A percentile compares a stretch with the other conserved stretches of the same genome.
phyloP scores from a whole-genome alignment of 2,113 vertebrate species.

The Hypanus sabinus region DNA sequence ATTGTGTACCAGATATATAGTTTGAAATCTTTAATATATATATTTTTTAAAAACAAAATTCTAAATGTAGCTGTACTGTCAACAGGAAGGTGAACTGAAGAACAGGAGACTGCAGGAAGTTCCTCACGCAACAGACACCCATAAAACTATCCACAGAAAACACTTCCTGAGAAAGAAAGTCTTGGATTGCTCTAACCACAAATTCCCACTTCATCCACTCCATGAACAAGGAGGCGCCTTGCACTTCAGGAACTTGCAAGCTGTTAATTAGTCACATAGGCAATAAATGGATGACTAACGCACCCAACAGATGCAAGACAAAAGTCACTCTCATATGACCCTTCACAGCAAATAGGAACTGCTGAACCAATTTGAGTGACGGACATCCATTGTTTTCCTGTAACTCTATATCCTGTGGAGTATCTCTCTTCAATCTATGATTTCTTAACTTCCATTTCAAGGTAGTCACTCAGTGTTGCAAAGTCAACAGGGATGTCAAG shows the following conservation, averaged over 20 bases:
- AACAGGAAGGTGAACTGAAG: not conserved
- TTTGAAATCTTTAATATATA: not conserved
- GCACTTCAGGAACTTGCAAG: not conserved
- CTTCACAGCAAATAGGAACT: not conserved
- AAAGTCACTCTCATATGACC: not conserved
- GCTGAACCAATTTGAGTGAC: not conserved
- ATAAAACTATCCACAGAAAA: not conserved
- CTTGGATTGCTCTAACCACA: too few species aligned
- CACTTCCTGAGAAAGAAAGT: not conserved
- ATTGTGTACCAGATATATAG: too few species aligned
- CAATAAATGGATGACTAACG: not conserved
- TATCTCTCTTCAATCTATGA: not conserved
- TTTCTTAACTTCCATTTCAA: conserved; percentile 76
- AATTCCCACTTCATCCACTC: not conserved
- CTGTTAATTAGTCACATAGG: not conserved
- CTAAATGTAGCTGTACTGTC: not conserved
- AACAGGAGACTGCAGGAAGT: too few species aligned
- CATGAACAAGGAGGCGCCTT: not conserved
- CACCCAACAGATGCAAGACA: not conserved
- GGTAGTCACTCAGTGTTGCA: conserved; percentile 73
- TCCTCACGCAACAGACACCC: not conserved
- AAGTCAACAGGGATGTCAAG: conserved; percentile 78
- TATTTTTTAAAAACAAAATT: not conserved
- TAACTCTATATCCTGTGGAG: not conserved
- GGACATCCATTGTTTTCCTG: not conserved